A percentile compares a stretch with the other conserved stretches of the same genome.
phyloP scores from a whole-genome alignment of 1,140 invertebrate species.

The Drosophila subobscura region DNA sequence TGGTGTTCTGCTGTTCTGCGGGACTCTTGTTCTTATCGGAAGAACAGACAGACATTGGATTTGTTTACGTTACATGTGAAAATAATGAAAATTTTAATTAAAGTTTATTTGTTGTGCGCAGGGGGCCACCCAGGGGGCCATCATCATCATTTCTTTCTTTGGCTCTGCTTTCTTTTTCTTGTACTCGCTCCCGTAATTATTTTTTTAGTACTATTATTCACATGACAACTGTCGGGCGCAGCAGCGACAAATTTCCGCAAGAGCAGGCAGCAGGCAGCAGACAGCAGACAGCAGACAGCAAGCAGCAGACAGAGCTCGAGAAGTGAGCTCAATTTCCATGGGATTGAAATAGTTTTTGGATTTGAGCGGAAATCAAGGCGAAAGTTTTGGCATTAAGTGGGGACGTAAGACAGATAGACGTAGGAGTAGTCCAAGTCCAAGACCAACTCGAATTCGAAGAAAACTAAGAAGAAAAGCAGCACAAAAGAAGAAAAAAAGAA shows the following conservation, averaged over 20 bases:
- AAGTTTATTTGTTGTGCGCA: slow-evolving; percentile 35
- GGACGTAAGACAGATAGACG: slow-evolving; percentile 1
- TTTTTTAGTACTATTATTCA: slow-evolving; percentile 53
- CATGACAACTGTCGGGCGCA: slow-evolving; percentile 46
- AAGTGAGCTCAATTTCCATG: not conserved
- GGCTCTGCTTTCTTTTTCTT: slow-evolving; percentile 42
- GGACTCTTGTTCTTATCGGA: slow-evolving; percentile 32
- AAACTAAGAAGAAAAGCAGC: slow-evolving; percentile 12
- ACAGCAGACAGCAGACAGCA: slow-evolving; percentile 7
- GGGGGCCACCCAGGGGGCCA: slow-evolving; percentile 7
- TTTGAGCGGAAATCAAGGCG: slow-evolving; percentile 54
- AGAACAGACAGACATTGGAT: not conserved
- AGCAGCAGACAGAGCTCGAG: not conserved
- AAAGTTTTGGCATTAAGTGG: slow-evolving; percentile 44
- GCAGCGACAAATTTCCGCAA: slow-evolving; percentile 47
- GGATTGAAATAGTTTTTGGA: slow-evolving; percentile 14
- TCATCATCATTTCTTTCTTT: slow-evolving; percentile 20
- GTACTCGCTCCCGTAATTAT: slow-evolving; percentile 36
- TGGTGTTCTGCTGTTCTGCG: no score
- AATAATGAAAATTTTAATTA: slow-evolving; percentile 20
- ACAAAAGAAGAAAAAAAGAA: slow-evolving; percentile 14
- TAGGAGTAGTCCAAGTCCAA: no score
- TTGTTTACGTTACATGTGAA: slow-evolving; percentile 46
- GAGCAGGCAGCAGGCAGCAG: slow-evolving; percentile 27
- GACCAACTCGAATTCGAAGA: no score